Base-by-base conservation (phyloP, 2,113 vertebrate species). In the Ochotona curzoniae region DNA sequence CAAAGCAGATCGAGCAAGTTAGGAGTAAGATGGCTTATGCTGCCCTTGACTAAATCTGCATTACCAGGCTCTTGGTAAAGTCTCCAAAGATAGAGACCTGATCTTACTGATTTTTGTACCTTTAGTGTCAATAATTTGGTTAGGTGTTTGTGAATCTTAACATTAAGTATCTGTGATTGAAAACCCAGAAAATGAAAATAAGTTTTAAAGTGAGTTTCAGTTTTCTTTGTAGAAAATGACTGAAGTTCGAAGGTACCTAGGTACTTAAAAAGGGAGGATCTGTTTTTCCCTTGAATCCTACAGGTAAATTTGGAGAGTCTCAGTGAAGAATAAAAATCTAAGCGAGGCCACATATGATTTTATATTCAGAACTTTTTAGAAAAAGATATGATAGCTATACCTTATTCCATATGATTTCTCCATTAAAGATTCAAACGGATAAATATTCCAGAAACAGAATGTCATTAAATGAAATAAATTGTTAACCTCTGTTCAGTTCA, bases 351-450 rank as follows among this genome's bases (percentile, higher is more conserved):
- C n/a, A 73, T 67, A 2, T 69, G 73, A 89, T 93, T 85, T 87
- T 25, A 21, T 66, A 74, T 74, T 94, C 71, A 90, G 51, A 91
- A 61, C 60, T 90, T 91, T 95, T 92, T 35, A 51, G 25, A 85
- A 95, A 95, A 71, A 69, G n/a, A 13, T 84, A 38, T 4, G 73
- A 14, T 83, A 75, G 73, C 69, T 94, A 2, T 63, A 71, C 87
- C 26, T 95, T 91, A 83, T 0, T 81, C 25, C 83, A 30, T 81
- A 26, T 90, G 70, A 79, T 88, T 87, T 67, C 61, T 25, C 8
- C 8, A 76, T 11, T 87, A 18, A 21, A 71, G 92, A 91, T 83
- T 90, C 69, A 88, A 60, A 94, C 92, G 30, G 15, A 60, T 85
- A 44, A 74, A 75, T 81, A 84, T 80, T 93, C 32, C 63, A 11